Evolutionary conservation across 1,140 invertebrate genomes (phyloP).

Genomic region (Heterodera schachtii): DNA sequence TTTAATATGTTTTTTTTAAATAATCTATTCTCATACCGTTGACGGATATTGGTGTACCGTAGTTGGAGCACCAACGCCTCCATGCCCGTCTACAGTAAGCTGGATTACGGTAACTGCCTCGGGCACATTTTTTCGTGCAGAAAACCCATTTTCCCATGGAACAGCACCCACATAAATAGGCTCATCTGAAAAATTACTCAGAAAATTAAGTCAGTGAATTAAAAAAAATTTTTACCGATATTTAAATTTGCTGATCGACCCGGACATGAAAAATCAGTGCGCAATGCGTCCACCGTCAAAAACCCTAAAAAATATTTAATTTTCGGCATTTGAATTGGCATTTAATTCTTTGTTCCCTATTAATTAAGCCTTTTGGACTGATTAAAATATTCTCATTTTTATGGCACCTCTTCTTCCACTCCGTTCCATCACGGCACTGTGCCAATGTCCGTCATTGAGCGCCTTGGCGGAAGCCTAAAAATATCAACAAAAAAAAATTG

Average conservation of each 20-base stretch:
- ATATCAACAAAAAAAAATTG: not conserved
- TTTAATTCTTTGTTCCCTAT: no score
- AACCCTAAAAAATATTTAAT: conserved; percentile 4
- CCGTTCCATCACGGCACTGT: conserved; percentile 80
- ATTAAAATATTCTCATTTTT: conserved; percentile 4
- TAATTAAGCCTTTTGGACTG: not conserved
- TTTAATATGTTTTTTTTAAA: not conserved
- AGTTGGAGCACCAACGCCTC: not conserved
- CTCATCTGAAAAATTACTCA: conserved; percentile 73
- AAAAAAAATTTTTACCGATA: conserved; percentile 42
- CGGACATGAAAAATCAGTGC: conserved; percentile 84
- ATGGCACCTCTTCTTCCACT: conserved; percentile 78
- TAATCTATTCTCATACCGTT: conserved; percentile 66
- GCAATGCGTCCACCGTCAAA: conserved; percentile 83
- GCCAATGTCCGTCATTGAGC: conserved; percentile 87
- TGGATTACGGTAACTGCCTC: conserved; percentile 27
- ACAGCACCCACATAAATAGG: conserved; percentile 85
- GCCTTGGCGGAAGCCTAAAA: conserved; percentile 76
- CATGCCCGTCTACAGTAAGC: not conserved
- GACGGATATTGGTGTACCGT: conserved; percentile 73
- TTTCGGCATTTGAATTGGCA: no score
- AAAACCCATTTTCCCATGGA: conserved; percentile 70
- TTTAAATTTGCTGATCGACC: conserved; percentile 70
- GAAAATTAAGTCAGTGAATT: not conserved
- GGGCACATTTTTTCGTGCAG: conserved; percentile 1